These are phyloP conservation scores for Hemitrygon akajei DNA, from an alignment of 2,797 vertebrate species.

Conservation along the genomic window DNA sequence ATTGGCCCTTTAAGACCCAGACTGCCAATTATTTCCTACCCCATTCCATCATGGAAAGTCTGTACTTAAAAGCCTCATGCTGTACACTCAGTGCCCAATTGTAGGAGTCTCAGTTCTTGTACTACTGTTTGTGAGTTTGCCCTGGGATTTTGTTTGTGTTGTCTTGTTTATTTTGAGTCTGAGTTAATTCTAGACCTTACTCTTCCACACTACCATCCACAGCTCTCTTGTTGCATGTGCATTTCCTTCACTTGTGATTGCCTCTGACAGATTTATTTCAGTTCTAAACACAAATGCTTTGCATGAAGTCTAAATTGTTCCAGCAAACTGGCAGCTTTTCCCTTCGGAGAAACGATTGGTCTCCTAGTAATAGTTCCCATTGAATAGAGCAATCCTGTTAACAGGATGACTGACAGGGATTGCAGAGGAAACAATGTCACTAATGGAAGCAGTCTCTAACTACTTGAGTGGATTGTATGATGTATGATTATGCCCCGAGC, in stretches of 20 bases:
- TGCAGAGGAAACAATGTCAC: background rate
- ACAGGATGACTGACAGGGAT: background rate
- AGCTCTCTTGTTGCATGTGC: too few relatives aligned
- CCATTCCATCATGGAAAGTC: too few relatives aligned
- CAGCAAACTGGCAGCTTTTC: background rate
- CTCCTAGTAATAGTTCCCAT: background rate
- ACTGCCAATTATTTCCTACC: too few relatives aligned
- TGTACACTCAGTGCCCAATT: too few relatives aligned
- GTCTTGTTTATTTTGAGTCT: too few relatives aligned
- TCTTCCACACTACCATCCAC: too few relatives aligned
- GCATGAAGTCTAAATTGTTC: background rate
- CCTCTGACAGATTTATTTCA: background rate
- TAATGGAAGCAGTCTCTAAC: background rate
- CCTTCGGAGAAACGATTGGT: background rate
- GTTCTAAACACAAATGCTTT: background rate
- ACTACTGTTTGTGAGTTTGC: too few relatives aligned
- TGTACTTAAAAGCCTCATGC: too few relatives aligned
- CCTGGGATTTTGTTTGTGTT: too few relatives aligned
- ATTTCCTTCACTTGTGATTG: constrained; percentile 2
- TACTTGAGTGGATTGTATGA: background rate
- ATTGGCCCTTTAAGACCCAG: too few relatives aligned
- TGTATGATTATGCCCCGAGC: background rate
- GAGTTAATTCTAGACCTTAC: too few relatives aligned
- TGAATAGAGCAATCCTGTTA: background rate
- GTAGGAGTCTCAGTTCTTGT: too few relatives aligned